phyloP scores from a whole-genome alignment of 2,113 vertebrate species.

The Oenanthe oenanthe region DNA sequence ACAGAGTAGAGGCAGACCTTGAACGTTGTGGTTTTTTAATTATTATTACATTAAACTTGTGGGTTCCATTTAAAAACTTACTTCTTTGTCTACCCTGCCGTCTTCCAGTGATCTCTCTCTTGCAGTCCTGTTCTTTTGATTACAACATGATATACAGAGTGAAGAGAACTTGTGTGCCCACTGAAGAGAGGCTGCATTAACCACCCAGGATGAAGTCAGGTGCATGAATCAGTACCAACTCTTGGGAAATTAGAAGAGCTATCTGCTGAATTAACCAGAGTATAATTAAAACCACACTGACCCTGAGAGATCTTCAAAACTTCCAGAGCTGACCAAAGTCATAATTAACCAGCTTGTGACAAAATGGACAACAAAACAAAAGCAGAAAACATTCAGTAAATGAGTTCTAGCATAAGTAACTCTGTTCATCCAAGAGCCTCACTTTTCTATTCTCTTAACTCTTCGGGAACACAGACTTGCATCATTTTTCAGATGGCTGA shows the following conservation, averaged over 20 bases:
- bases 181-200: slow-evolving; percentile 14
- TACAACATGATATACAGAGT: background rate
- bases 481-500: slow-evolving; percentile 48
- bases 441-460: background rate
- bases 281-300: background rate
- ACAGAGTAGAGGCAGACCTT: slow-evolving; percentile 70
- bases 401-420: background rate
- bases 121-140: slow-evolving; percentile 5
- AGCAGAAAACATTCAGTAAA: slow-evolving; percentile 1
- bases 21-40: slow-evolving; percentile 38
- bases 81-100: slow-evolving; percentile 7
- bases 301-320: slow-evolving; percentile 21
- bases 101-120: slow-evolving; percentile 33
- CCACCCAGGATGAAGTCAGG: background rate
- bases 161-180: background rate
- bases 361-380: slow-evolving; percentile 19
- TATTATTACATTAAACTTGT: slow-evolving; percentile 54
- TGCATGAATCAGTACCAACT: background rate
- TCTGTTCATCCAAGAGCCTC: background rate
- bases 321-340: background rate
- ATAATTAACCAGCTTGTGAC: background rate
- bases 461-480: background rate
- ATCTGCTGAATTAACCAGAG: slow-evolving; percentile 37
- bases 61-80: slow-evolving; percentile 39
- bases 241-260: background rate